Percentiles rank a stretch among this genome's conserved stretches.
Conservation (phyloP, 2,797 vertebrate species). For the Microctenopoma stevenorrisi region DNA sequence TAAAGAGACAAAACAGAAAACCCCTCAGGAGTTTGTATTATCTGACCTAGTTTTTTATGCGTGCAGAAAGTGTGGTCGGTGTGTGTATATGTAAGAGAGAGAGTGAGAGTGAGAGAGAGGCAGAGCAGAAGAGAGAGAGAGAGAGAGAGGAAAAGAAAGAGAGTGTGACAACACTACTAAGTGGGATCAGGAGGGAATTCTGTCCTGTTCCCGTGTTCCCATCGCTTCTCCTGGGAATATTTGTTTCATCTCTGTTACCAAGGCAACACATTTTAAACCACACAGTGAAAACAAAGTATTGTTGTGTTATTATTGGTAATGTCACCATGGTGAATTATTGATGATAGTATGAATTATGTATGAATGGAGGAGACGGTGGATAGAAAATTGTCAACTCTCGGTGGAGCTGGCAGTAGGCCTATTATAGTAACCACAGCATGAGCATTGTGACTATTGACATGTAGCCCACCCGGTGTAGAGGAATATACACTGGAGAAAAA, state of each 20-base stretch:
- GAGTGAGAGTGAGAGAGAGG: constrained; percentile 29
- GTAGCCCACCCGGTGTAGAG: constrained; percentile 56
- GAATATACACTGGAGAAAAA: constrained; percentile 58
- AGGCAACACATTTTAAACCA: constrained; percentile 80
- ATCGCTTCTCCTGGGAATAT: constrained; percentile 78
- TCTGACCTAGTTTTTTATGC: constrained; percentile 83
- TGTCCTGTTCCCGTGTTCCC: constrained; percentile 80
- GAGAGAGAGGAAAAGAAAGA: constrained; percentile 50
- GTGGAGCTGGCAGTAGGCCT: constrained; percentile 74
- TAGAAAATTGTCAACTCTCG: constrained; percentile 79
- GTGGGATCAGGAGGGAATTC: constrained; percentile 84
- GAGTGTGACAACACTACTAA: constrained; percentile 79
- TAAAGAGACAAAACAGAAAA: constrained; percentile 85
- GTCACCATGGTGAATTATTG: constrained; percentile 85
- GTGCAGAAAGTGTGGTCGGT: constrained; percentile 73
- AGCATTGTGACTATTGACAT: constrained; percentile 70
- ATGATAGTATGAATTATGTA: constrained; percentile 80
- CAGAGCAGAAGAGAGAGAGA: constrained; percentile 32
- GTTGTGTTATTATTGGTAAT: constrained; percentile 86
- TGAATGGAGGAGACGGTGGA: constrained; percentile 75
- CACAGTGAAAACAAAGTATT: constrained; percentile 83
- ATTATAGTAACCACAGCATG: constrained; percentile 74
- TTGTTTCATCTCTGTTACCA: constrained; percentile 84
- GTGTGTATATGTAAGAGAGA: constrained; percentile 49
- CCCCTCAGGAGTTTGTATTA: constrained; percentile 83